Evolutionary conservation across 2,888 invertebrate species (phyloP).

Genomic region (Xestia ashworthii): DNA sequence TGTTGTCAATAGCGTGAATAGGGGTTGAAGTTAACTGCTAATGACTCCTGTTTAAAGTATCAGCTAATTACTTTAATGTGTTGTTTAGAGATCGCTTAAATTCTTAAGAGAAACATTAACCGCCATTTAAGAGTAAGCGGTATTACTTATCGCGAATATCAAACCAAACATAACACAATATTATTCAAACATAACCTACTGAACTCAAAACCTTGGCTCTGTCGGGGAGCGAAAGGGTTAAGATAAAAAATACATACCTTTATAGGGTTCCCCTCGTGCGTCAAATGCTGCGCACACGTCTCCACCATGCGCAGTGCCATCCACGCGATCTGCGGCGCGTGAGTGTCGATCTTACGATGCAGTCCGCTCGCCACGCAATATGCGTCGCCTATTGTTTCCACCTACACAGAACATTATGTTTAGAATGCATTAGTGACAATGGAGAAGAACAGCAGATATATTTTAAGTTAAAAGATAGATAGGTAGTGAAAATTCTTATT

Average conservation of each 20-base stretch:
- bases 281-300: slow-evolving; percentile 96
- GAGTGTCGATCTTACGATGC: slow-evolving; percentile 95
- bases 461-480: too few relatives aligned
- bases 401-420: slow-evolving; percentile 86
- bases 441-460: neutral
- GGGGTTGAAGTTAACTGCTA: neutral
- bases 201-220: neutral
- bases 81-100: neutral
- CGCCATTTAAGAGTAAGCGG: too few relatives aligned
- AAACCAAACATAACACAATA: neutral
- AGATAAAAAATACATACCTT: slow-evolving; percentile 89
- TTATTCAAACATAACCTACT: neutral
- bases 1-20: neutral
- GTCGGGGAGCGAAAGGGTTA: neutral
- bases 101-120: too few relatives aligned
- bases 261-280: slow-evolving; percentile 98
- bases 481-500: neutral
- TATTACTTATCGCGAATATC: neutral
- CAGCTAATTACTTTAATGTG: neutral
- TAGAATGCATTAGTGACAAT: neutral
- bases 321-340: slow-evolving; percentile 98
- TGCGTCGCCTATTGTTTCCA: slow-evolving; percentile 99
- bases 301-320: slow-evolving; percentile 99
- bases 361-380: slow-evolving; percentile 98
- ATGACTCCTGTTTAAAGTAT: neutral